Conservation (phyloP, 2,113 vertebrate species). For the Planiliza haematocheilus region DNA sequence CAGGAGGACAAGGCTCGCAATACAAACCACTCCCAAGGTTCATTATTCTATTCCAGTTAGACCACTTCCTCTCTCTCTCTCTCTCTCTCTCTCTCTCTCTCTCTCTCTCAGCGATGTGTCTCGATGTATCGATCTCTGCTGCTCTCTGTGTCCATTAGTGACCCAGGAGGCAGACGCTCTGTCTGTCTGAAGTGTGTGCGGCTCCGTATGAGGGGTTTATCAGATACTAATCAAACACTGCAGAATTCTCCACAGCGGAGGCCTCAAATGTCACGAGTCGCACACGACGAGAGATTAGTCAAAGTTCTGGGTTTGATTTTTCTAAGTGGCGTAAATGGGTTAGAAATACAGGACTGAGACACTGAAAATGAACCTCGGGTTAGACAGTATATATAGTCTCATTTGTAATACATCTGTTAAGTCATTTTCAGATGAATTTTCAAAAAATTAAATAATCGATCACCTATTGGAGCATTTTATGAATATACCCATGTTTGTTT, state of each 20-base stretch:
- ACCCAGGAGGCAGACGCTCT: constrained; percentile 80
- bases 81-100: constrained; percentile 36
- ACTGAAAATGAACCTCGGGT: neutral
- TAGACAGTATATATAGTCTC: too few species aligned
- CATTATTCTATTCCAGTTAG: constrained; percentile 62
- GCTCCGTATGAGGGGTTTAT: constrained; percentile 59
- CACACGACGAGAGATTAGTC: neutral
- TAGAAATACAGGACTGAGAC: neutral
- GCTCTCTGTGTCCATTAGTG: constrained; percentile 83
- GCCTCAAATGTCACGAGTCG: constrained; percentile 49
- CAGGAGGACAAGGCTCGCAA: constrained; percentile 9
- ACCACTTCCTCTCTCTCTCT: constrained; percentile 32
- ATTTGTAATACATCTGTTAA: too few species aligned
- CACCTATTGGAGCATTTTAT: too few species aligned
- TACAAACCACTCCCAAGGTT: constrained; percentile 48
- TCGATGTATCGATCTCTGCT: constrained; percentile 79
- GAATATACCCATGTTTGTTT: too few species aligned
- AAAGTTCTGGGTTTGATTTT: constrained; percentile 17
- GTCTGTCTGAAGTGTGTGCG: constrained; percentile 73
- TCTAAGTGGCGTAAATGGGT: constrained; percentile 22
- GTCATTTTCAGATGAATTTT: too few species aligned
- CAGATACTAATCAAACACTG: constrained; percentile 64
- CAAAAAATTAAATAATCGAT: too few species aligned
- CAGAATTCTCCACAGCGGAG: constrained; percentile 28
- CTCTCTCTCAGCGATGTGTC: constrained; percentile 67